phyloP scores from a whole-genome alignment of 2,797 vertebrate genomes.

The Tadarida brasiliensis region DNA sequence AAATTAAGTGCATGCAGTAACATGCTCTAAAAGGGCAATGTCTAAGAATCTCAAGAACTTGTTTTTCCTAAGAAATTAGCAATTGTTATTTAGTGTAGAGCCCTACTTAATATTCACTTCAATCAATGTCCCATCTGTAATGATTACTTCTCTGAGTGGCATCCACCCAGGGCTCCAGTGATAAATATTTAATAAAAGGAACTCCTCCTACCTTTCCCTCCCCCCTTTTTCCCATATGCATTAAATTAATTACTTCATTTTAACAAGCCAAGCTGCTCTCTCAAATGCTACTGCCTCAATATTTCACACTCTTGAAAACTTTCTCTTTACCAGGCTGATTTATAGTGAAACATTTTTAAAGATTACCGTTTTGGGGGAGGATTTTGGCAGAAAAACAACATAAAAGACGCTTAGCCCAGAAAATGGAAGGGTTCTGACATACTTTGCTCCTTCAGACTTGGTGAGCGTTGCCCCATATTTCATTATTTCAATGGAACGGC shows the following conservation, averaged over 20 bases:
- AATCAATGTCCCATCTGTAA: conserved; percentile 68
- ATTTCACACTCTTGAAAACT: conserved; percentile 74
- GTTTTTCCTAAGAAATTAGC: conserved; percentile 58
- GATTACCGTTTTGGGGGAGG: conserved; percentile 29
- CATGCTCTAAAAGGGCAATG: conserved; percentile 26
- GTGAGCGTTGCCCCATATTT: background rate
- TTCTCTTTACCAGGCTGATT: conserved; percentile 38
- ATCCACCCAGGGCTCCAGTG: conserved; percentile 53
- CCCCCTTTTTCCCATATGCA: conserved; percentile 39
- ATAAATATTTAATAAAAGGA: conserved; percentile 82
- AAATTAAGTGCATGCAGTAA: conserved; percentile 58
- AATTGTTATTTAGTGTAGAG: conserved; percentile 49
- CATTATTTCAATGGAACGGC: background rate
- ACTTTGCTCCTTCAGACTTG: background rate
- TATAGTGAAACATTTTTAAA: conserved; percentile 55
- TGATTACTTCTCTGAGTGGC: conserved; percentile 64
- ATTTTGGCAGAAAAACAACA: conserved; percentile 18
- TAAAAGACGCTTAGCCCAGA: background rate
- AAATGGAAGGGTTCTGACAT: conserved; percentile 26
- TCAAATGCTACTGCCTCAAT: conserved; percentile 48
- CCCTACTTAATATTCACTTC: conserved; percentile 74
- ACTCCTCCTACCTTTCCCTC: conserved; percentile 65
- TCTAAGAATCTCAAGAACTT: conserved; percentile 60
- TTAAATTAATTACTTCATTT: conserved; percentile 74
- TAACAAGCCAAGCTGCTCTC: conserved; percentile 75